Base-by-base conservation (phyloP, 2,888 invertebrate genomes). In the Eilema caniola region DNA sequence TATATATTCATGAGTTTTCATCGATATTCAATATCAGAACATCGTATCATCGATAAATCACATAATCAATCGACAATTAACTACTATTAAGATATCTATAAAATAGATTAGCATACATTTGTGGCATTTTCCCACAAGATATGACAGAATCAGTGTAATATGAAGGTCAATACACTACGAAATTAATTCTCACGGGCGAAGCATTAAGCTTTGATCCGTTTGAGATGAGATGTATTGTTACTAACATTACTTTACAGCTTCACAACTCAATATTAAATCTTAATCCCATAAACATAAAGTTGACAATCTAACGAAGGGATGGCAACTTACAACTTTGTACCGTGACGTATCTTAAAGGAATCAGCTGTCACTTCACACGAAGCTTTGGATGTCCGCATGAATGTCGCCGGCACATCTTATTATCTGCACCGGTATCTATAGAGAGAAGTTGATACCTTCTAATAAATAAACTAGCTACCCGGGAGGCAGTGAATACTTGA, bases 161-260 rank as follows among this genome's bases (percentile, higher is more conserved):
- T 83, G 87, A 90, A 92, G 92, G 92, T 92, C 91, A 90, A 91
- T 92, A 89, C 85, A 88, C 90, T 85, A 88, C 87, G 83, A 90
- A 91, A 92, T 93, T 92, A 92, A 93, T 94, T 94, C 94, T 92
- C 94, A 93, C 93, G 89, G 85, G 84, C 85, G 86, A 89, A 83
- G 88, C 88, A 89, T 90, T 91, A 90, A 90, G 89, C 87, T 89
- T 81, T 87, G 89, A 88, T 89, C 88, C 85, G 86, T 85, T 86
- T 82, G 86, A 91, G 90, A 90, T 90, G 90, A 89, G 88, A 89
- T 87, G 84, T 84, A 85, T 88, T 85, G 84, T 85, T 84, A 81
- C 88, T 76, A 87, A 80, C 53, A 71, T 84, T 80, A 61, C 7
- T 71, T 75, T 80, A 57, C 74, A 67, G 2, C n/a, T 61, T 14